A percentile compares a stretch with the other conserved stretches of the same genome.
phyloP scores from a whole-genome alignment of 2,113 vertebrate species.

The Acanthochromis polyacanthus region DNA sequence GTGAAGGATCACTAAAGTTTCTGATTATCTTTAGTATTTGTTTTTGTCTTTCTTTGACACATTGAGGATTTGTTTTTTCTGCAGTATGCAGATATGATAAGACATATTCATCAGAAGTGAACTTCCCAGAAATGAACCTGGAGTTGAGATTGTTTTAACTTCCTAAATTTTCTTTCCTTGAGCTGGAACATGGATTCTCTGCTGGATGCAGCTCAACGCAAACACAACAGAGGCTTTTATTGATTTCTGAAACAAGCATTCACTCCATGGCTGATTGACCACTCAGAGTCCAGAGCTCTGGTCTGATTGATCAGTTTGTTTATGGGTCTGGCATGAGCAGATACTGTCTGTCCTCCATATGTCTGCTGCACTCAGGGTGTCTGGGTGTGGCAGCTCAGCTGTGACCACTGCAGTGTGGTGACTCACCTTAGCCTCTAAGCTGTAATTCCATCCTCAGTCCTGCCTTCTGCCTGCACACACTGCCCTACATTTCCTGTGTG shows the following conservation, averaged over 20 bases:
- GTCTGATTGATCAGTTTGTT: slow-evolving; percentile 42
- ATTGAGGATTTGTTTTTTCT: too few species aligned
- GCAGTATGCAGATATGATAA: too few species aligned
- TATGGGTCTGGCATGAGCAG: not conserved
- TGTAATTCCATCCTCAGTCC: slow-evolving; percentile 61
- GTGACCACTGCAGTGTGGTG: slow-evolving; percentile 63
- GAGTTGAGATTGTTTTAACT: too few species aligned
- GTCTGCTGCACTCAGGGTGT: slow-evolving; percentile 8
- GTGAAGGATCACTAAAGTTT: too few species aligned
- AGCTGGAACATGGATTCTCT: too few species aligned
- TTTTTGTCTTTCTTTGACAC: too few species aligned
- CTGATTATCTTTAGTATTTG: too few species aligned
- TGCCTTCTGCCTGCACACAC: slow-evolving; percentile 12
- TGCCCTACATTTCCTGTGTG: slow-evolving; percentile 32
- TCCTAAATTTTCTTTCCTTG: too few species aligned
- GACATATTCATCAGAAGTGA: too few species aligned
- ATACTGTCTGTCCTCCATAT: not conserved
- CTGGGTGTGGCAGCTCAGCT: slow-evolving; percentile 22
- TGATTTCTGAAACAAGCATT: not conserved
- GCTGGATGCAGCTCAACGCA: too few species aligned
- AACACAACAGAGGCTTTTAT: too few species aligned
- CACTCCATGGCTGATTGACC: slow-evolving; percentile 15
- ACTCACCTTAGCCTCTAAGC: slow-evolving; percentile 67
- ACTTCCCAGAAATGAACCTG: too few species aligned
- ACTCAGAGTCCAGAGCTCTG: not conserved